phyloP scores from a whole-genome alignment of 2,888 invertebrate genomes.

The Lepetodrilus schrolli region DNA sequence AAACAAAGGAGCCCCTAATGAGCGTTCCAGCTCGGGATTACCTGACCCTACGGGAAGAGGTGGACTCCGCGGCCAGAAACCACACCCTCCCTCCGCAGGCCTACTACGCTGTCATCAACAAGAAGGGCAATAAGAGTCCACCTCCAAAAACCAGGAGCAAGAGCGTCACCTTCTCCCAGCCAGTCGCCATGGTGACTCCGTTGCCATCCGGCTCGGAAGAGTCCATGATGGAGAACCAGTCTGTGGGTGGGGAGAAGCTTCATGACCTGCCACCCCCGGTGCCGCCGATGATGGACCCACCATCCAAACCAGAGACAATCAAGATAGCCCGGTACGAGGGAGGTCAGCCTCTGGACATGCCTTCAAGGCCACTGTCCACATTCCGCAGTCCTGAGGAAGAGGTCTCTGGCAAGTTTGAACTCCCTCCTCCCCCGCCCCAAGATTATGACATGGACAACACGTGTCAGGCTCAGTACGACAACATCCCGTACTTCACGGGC shows the following conservation, averaged over 20 bases:
- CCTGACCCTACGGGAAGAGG: constrained; percentile 8
- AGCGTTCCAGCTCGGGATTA: constrained; percentile 5
- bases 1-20: constrained; percentile 14
- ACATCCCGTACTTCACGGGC: constrained; percentile 24
- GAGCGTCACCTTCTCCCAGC: constrained; percentile 66
- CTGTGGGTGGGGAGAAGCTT: background rate
- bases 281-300: constrained; percentile 24
- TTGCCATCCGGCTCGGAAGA: constrained; percentile 65
- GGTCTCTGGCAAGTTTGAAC: constrained; percentile 9
- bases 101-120: constrained; percentile 32
- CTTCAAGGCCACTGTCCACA: constrained; percentile 38
- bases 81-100: background rate
- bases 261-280: constrained; percentile 29
- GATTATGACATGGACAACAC: constrained; percentile 22
- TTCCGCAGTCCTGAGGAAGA: constrained; percentile 36
- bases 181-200: constrained; percentile 67
- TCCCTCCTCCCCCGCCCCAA: background rate
- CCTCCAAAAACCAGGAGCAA: constrained; percentile 49
- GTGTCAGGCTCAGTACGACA: constrained; percentile 20
- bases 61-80: background rate
- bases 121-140: constrained; percentile 42
- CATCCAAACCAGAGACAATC: constrained; percentile 21
- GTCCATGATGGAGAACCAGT: constrained; percentile 53
- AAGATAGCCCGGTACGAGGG: constrained; percentile 33
- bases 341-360: constrained; percentile 27